phyloP scores from a whole-genome alignment of 2,113 vertebrate species.

The Serilophus lunatus region DNA sequence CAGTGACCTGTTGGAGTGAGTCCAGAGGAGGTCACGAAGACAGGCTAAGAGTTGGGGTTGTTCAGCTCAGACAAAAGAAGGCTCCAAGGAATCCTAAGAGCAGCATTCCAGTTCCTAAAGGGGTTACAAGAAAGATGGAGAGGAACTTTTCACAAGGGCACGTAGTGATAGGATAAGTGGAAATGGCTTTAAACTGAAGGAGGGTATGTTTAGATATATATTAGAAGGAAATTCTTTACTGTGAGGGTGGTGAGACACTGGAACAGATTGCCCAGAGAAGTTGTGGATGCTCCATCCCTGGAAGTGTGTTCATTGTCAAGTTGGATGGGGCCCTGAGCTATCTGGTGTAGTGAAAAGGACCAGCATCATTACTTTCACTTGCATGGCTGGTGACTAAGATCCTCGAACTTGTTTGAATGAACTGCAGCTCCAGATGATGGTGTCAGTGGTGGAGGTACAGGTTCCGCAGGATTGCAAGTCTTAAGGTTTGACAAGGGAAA shows the following conservation, averaged over 20 bases:
- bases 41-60: background rate
- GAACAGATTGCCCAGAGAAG: background rate
- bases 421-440: background rate
- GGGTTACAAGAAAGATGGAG: background rate
- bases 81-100: background rate
- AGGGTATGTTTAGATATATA: background rate
- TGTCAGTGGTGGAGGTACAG: background rate
- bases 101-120: background rate
- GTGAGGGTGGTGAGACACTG: background rate
- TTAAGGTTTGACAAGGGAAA: background rate
- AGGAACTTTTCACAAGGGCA: background rate
- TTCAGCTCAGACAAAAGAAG: background rate
- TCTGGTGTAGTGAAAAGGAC: background rate
- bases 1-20: background rate
- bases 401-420: background rate
- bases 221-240: background rate
- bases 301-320: background rate
- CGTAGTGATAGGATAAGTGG: background rate
- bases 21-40: background rate
- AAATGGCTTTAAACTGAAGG: background rate
- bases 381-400: background rate
- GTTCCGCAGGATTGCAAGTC: background rate
- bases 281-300: background rate
- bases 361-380: background rate
- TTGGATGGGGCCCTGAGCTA: background rate